A percentile compares a stretch with the other conserved stretches of the same genome.
These are phyloP conservation scores for Paraplagusia blochii DNA, from an alignment of 2,113 vertebrate genomes.

Conservation along the genomic window DNA sequence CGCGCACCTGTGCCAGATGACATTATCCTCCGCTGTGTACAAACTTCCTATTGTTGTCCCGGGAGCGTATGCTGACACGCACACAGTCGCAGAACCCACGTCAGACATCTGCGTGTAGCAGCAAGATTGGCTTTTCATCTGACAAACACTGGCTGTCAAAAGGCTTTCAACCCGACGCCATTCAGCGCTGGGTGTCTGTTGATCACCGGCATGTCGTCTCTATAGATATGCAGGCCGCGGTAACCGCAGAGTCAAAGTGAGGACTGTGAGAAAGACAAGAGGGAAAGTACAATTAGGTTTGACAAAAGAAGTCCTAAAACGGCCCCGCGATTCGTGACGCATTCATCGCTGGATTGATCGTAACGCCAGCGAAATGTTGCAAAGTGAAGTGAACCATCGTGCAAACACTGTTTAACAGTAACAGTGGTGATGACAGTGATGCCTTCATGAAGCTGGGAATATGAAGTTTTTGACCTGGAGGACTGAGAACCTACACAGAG, in stretches of 20 bases:
- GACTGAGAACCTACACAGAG: too few species aligned
- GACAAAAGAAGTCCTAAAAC: slow-evolving; percentile 6
- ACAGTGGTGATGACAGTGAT: too few species aligned
- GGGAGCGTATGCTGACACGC: slow-evolving; percentile 18
- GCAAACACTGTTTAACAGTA: too few species aligned
- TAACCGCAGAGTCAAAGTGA: neutral
- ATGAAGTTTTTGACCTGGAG: too few species aligned
- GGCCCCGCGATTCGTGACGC: too few species aligned
- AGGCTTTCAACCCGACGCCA: slow-evolving; percentile 23
- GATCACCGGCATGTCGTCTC: slow-evolving; percentile 44
- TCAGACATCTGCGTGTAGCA: slow-evolving; percentile 60
- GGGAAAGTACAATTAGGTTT: slow-evolving; percentile 8
- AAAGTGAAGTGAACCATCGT: neutral
- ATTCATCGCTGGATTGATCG: too few species aligned
- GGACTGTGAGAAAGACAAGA: slow-evolving; percentile 13
- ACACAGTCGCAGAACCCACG: slow-evolving; percentile 23
- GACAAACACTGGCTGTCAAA: slow-evolving; percentile 43
- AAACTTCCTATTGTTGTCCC: slow-evolving; percentile 72
- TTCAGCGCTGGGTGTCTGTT: slow-evolving; percentile 42
- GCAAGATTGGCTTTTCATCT: slow-evolving; percentile 58
- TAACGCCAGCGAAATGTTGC: neutral
- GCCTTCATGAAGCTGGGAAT: too few species aligned
- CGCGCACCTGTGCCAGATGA: slow-evolving; percentile 71
- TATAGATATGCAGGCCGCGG: slow-evolving; percentile 14
- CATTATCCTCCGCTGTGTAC: slow-evolving; percentile 59